Base-by-base conservation (phyloP, 2,888 invertebrate species). In the Cheilosia impressa region DNA sequence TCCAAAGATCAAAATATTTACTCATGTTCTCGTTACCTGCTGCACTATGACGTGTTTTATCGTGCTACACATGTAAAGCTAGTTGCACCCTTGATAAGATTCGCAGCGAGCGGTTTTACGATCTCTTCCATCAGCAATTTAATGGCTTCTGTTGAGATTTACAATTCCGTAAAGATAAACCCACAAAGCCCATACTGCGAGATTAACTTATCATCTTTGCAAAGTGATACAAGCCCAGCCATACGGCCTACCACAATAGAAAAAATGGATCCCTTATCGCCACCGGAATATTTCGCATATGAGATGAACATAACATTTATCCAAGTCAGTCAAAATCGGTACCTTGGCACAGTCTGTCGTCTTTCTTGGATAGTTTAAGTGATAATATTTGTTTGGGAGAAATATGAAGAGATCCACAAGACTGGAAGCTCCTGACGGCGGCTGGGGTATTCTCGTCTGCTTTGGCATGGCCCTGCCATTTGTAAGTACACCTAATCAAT, bases 371-470 rank as follows among this genome's bases (percentile, higher is more conserved):
- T 15, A 24, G 4, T 27, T 19, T n/a, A 22, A 24, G 19, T 15
- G 1, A 1, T 57, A 27, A 38, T 38, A 38, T 13, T 38, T 13
- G 3, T 15, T 9, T 15, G 4, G 17, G 34, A 19, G 47, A 13
- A 72, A 15, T 43, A 85, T 85, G 85, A 72, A 27, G 19, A 71
- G 72, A 58, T 3, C 47, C 63, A 79, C 66, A 55, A 83, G 87
- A 69, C 75, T 90, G 31, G 91, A 90, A 53, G 88, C 96, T 1
- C 96, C 96, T 0, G 96, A 96, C 88, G 96, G 97, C 4, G 96
- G 96, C 0, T 97, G 96, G 96, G 97, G 96, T 0, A 96, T 96
- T 91, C 92, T 96, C 65, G 94, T 97, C 15, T 95, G 96, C 43
- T 89, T 96, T 10, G 96, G 96, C 22, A 95, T 96, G 89, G 95